A percentile compares a stretch with the other conserved stretches of the same genome.
Conservation (phyloP, 2,888 invertebrate species). For the Embidobia sp. region DNA sequence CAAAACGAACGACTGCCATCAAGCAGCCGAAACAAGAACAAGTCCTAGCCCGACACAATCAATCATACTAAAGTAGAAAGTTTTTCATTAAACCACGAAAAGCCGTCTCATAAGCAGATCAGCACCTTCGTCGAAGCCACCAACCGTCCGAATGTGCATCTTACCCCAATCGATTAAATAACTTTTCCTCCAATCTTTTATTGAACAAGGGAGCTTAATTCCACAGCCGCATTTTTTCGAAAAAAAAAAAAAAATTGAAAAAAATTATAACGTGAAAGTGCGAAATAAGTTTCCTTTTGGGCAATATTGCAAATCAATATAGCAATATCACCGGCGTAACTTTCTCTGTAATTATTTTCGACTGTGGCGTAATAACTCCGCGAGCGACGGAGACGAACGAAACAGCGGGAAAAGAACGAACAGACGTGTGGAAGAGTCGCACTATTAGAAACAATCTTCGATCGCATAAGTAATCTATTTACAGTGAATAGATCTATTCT, state of each 20-base stretch:
- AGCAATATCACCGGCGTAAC: constrained; percentile 35
- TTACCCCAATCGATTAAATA: constrained; percentile 40
- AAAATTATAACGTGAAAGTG: constrained; percentile 51
- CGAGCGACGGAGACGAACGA: too few relatives aligned
- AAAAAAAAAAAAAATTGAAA: too few relatives aligned
- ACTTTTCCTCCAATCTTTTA: neutral
- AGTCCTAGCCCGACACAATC: neutral
- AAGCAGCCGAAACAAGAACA: neutral
- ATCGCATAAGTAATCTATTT: too few relatives aligned
- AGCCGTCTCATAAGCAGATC: constrained; percentile 1
- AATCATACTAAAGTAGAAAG: constrained; percentile 16
- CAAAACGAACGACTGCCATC: too few relatives aligned
- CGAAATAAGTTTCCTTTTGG: constrained; percentile 51
- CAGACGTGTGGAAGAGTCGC: neutral
- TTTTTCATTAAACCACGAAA: neutral
- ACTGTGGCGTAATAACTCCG: constrained; percentile 35
- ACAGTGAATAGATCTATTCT: too few relatives aligned
- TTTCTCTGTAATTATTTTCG: constrained; percentile 64
- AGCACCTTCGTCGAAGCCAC: neutral
- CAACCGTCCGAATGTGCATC: neutral
- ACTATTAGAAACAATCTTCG: too few relatives aligned
- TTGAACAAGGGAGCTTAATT: constrained; percentile 8
- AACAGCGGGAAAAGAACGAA: neutral
- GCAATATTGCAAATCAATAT: constrained; percentile 53
- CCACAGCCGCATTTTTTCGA: constrained; percentile 31